These are phyloP conservation scores for Indicator indicator DNA, from an alignment of 2,113 vertebrate species.

Conservation along the genomic window DNA sequence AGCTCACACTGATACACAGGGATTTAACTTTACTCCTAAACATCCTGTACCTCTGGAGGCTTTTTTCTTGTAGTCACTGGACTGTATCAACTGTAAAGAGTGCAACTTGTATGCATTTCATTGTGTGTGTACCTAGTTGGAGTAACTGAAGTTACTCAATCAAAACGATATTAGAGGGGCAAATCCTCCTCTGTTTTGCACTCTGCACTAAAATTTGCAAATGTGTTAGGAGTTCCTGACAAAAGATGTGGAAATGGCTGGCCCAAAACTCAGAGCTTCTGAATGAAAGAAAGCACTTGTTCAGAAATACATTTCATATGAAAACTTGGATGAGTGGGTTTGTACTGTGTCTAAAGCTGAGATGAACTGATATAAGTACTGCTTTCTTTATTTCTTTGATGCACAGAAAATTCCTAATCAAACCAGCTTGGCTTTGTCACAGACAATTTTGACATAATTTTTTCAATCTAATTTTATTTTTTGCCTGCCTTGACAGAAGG, in stretches of 20 bases:
- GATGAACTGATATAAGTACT: not conserved
- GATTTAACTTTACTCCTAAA: not conserved
- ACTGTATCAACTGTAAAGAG: not conserved
- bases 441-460: not conserved
- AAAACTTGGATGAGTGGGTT: not conserved
- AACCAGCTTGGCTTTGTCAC: not conserved
- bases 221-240: not conserved
- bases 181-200: not conserved
- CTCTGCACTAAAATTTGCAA: not conserved
- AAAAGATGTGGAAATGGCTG: not conserved
- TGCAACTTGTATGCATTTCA: not conserved
- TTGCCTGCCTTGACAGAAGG: not conserved
- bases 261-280: not conserved
- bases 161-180: not conserved
- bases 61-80: not conserved
- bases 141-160: not conserved
- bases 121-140: not conserved
- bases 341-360: not conserved
- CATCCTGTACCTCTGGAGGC: not conserved
- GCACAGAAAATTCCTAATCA: not conserved
- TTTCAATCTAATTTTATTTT: not conserved
- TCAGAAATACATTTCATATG: not conserved
- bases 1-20: too few relatives aligned
- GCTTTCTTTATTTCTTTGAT: not conserved
- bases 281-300: not conserved